These are phyloP conservation scores for Gandaritis pyraliata DNA, from an alignment of 2,888 invertebrate species.

Conservation along the genomic window DNA sequence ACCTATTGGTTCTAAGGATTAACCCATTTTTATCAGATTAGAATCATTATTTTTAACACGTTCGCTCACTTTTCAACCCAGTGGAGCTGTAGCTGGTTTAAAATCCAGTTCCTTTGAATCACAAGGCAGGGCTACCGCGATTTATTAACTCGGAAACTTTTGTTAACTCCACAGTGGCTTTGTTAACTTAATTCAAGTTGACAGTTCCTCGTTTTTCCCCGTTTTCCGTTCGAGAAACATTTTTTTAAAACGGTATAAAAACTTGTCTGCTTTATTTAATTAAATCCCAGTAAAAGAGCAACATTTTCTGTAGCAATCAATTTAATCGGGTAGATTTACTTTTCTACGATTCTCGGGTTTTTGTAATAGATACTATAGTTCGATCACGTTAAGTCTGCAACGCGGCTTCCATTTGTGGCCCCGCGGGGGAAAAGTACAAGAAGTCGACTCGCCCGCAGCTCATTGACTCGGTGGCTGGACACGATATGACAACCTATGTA, in stretches of 20 bases:
- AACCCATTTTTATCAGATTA: too few species aligned
- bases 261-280: conserved; percentile 20
- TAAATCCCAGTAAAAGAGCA: conserved; percentile 18
- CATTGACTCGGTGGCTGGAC: too few species aligned
- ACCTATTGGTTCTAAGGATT: too few species aligned
- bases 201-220: conserved; percentile 36
- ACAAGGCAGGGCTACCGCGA: conserved; percentile 9
- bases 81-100: neutral
- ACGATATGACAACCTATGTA: too few species aligned
- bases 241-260: conserved; percentile 32
- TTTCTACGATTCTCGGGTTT: conserved; percentile 8
- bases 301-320: conserved; percentile 22
- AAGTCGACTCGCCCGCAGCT: too few species aligned
- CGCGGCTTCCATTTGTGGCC: too few species aligned
- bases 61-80: neutral
- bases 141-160: conserved; percentile 31
- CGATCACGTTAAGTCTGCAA: too few species aligned
- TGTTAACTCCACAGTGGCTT: conserved; percentile 23
- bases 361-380: conserved; percentile 16
- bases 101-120: neutral
- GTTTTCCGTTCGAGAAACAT: conserved; percentile 29
- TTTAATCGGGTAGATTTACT: conserved; percentile 19
- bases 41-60: too few species aligned
- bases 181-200: conserved; percentile 37
- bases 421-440: too few species aligned